Base-by-base conservation (phyloP, 2,113 vertebrate species). In the Himantopus leucocephalus region DNA sequence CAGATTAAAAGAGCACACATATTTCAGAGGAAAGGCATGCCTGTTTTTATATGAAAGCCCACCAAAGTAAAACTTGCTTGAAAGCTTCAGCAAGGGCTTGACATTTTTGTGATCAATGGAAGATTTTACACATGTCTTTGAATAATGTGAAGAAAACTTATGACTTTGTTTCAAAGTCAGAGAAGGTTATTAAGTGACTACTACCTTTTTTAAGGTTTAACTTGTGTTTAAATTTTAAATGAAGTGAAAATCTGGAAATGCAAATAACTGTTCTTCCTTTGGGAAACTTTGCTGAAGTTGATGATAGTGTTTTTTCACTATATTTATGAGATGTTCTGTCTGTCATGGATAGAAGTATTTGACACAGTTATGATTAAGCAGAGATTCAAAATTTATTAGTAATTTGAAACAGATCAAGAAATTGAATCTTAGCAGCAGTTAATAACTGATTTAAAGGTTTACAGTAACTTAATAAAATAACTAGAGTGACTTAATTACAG, bases 321-420 rank as follows among this genome's bases (percentile, higher is more conserved):
- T 70, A 80, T 94, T 86, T 89, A 27, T 94, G 67, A 88, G 48
- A 60, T 73, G 23, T 87, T 74, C 41, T 47, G 5, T 45, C 43
- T 45, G 45, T 45, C 18, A 9, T 9, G 18, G 45, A 45, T 45
- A 17, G 45, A 45, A 45, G 45, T 45, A 45, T 45, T 45, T 45
- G 18, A 45, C 45, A 45, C 17, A 45, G 45, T 45, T 16, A 45
- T 19, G 45, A 45, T 45, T 45, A 45, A 45, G 8, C 17, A 19
- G 45, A 18, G 45, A 19, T 45, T 45, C 15, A 45, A 45, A 45
- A 45, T 45, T 45, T 45, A 45, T 45, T 45, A 19, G 45, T 45
- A 45, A 45, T 45, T 45, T 45, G 45, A 18, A 19, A 45, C 19
- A 45, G 45, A 45, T 19, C 45, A 19, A 45, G 45, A 18, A 45